Percentiles rank a stretch among this genome's conserved stretches.
Evolutionary conservation across 2,113 vertebrate genomes (phyloP).

Genomic region (Dinomys branickii): DNA sequence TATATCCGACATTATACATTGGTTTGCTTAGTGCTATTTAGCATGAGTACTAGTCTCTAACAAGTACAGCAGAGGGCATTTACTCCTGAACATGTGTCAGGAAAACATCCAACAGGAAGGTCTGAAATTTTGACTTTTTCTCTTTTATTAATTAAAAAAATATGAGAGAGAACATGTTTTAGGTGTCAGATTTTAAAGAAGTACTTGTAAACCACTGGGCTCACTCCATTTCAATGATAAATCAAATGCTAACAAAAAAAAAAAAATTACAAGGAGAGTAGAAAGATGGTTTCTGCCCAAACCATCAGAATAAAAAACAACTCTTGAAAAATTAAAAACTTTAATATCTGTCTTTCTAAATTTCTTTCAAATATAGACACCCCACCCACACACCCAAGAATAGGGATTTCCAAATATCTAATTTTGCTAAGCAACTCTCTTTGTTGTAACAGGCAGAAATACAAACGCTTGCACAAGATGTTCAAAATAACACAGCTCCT

Average conservation of each 20-base stretch:
- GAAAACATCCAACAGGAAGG: neutral
- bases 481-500: conserved; percentile 14
- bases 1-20: neutral
- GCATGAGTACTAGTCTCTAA: conserved; percentile 9
- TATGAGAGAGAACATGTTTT: neutral
- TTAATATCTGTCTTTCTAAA: conserved; percentile 31
- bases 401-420: conserved; percentile 27
- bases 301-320: conserved; percentile 16
- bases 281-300: neutral
- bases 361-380: conserved; percentile 5
- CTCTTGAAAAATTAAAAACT: conserved; percentile 49
- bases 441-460: conserved; percentile 27
- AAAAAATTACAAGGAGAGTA: neutral
- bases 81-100: conserved; percentile 11
- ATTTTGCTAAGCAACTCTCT: neutral
- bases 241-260: neutral
- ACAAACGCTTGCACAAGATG: neutral
- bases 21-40: conserved; percentile 22
- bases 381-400: neutral
- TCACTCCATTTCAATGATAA: conserved; percentile 43
- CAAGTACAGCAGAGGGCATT: conserved; percentile 9
- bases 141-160: neutral
- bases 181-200: conserved; percentile 33
- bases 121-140: conserved; percentile 37
- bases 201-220: conserved; percentile 30